phyloP scores from a whole-genome alignment of 2,113 vertebrate genomes.

The Hippocampus barbouri region DNA sequence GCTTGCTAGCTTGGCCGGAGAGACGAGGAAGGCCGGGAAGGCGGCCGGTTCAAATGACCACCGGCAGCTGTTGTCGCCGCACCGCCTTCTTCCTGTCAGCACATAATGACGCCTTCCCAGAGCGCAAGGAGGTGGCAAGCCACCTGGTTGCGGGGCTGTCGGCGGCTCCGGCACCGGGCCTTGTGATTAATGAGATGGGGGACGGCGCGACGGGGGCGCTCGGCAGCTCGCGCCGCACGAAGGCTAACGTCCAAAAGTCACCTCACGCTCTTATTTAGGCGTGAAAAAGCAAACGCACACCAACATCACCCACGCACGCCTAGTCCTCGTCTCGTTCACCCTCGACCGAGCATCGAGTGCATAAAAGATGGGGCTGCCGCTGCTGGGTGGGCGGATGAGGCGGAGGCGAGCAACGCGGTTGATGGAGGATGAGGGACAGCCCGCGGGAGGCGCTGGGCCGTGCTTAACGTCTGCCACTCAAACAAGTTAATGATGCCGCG shows the following conservation, averaged over 20 bases:
- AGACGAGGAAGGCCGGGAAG: background rate
- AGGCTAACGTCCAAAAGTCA: conserved; percentile 39
- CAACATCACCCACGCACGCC: background rate
- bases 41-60: conserved; percentile 40
- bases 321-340: conserved; percentile 32
- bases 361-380: conserved; percentile 34
- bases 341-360: conserved; percentile 55
- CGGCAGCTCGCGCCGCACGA: conserved; percentile 47
- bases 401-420: conserved; percentile 29
- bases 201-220: conserved; percentile 41
- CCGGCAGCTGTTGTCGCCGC: conserved; percentile 57
- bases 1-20: background rate
- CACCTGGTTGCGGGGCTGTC: conserved; percentile 67
- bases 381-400: conserved; percentile 18
- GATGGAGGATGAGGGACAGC: conserved; percentile 57
- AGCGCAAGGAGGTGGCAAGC: conserved; percentile 43
- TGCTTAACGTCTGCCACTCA: conserved; percentile 80
- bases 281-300: conserved; percentile 6
- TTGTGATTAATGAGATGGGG: conserved; percentile 71
- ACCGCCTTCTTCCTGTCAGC: conserved; percentile 36
- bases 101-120: conserved; percentile 46
- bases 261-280: background rate
- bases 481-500: conserved; percentile 73
- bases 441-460: conserved; percentile 63
- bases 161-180: conserved; percentile 41